These are phyloP conservation scores for Caenorhabditis inopinata DNA, from an alignment of 1,140 invertebrate species.

Conservation along the genomic window DNA sequence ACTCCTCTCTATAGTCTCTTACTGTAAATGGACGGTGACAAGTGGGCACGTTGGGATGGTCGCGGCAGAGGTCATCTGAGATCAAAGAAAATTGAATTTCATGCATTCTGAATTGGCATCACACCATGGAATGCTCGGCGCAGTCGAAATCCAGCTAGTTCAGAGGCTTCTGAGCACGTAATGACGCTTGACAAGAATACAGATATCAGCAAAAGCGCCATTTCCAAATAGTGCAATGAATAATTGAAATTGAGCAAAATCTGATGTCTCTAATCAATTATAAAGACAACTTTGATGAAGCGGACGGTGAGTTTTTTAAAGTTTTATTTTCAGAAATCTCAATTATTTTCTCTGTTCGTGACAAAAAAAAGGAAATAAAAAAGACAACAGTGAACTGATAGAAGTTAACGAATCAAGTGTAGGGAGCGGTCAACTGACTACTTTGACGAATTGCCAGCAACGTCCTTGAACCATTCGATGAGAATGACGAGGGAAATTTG, in stretches of 20 bases:
- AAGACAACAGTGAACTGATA: conserved; percentile 1
- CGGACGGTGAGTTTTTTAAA: no score
- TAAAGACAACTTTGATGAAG: no score
- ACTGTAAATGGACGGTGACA: background rate
- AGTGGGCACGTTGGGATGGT: background rate
- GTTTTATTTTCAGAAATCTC: no score
- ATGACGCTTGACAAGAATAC: background rate
- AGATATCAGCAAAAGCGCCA: background rate
- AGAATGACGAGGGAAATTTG: background rate
- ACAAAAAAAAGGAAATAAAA: no score
- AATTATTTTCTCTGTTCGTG: no score
- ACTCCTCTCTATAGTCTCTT: background rate
- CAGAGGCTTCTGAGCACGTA: background rate
- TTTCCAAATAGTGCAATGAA: no score
- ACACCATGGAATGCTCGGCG: background rate
- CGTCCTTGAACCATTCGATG: conserved; percentile 21
- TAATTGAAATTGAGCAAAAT: no score
- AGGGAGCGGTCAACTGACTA: conserved; percentile 12
- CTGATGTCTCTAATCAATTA: no score
- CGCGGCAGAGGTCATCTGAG: background rate
- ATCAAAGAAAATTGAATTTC: background rate
- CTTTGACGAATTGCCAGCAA: conserved; percentile 19
- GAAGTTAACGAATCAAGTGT: background rate
- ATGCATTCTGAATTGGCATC: background rate
- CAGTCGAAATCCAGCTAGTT: background rate